A percentile compares a stretch with the other conserved stretches of the same genome.
Conservation (phyloP, 2,797 vertebrate species). For the Labeo calbasu region DNA sequence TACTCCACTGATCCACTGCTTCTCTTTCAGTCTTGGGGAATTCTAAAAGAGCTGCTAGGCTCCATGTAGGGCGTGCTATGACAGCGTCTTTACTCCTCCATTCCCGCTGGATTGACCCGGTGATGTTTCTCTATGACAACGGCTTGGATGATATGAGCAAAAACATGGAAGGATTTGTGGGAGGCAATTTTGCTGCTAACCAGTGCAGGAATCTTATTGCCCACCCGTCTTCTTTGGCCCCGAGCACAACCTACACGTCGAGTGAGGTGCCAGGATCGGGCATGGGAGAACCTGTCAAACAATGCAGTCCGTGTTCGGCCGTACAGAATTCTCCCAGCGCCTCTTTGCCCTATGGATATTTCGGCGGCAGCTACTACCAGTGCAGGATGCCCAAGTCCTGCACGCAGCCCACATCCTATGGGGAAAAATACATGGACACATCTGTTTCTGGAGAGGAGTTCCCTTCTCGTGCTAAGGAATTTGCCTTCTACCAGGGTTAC, state of each 20-base stretch:
- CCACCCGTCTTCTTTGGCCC: slow-evolving; percentile 91
- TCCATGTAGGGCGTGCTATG: slow-evolving; percentile 98
- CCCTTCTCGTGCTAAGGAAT: slow-evolving; percentile 92
- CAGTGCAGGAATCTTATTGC: slow-evolving; percentile 97
- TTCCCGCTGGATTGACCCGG: slow-evolving; percentile 98
- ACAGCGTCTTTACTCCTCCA: slow-evolving; percentile 98
- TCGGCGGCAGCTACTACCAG: slow-evolving; percentile 94
- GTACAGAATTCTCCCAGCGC: slow-evolving; percentile 91
- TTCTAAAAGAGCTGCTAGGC: slow-evolving; percentile 84
- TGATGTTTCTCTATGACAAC: slow-evolving; percentile 99
- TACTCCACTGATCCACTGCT: slow-evolving; percentile 85
- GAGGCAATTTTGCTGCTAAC: slow-evolving; percentile 91
- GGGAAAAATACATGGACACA: slow-evolving; percentile 94
- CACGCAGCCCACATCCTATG: slow-evolving; percentile 88
- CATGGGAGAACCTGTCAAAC: slow-evolving; percentile 92
- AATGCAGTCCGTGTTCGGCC: slow-evolving; percentile 94
- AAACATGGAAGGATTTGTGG: slow-evolving; percentile 93
- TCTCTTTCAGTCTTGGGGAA: slow-evolving; percentile 86
- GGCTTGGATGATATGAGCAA: slow-evolving; percentile 93
- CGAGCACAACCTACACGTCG: slow-evolving; percentile 87
- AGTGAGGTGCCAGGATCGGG: slow-evolving; percentile 89
- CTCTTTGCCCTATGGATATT: slow-evolving; percentile 96
- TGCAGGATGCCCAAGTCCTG: slow-evolving; percentile 95
- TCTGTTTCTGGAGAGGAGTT: slow-evolving; percentile 93
- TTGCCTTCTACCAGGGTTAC: slow-evolving; percentile 97